Base-by-base conservation (phyloP, 2,888 invertebrate genomes). In the Morpho deidamia region DNA sequence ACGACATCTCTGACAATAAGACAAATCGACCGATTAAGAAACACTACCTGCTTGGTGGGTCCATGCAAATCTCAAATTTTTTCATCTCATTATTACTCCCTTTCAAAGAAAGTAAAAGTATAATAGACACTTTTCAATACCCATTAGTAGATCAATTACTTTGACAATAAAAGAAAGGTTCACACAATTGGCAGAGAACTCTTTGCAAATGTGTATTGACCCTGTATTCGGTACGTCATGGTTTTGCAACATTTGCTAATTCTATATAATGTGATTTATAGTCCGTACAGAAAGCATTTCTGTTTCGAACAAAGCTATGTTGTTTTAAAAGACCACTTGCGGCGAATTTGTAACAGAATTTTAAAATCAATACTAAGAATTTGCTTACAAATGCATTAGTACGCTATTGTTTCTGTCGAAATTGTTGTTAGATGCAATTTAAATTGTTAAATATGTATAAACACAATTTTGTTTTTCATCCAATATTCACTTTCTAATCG, bases 1-100 rank as follows among this genome's bases (percentile, higher is more conserved):
- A 85, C 78, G 81, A 83, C 84, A 78, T 78, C 77, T 78, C 81
- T 72, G 82, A 85, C 83, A 85, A 84, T 81, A 83, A 88, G 87
- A 89, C 89, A 88, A 88, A 89, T 88, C 81, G 83, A 68, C 76
- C 83, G 87, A 87, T 88, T 87, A 86, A 80, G 62, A 78, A 71
- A 72, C 85, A 78, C 84, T 88, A 88, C 88, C 88, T 87, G 84
- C 79, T 68, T 71, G 83, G 85, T 79, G 72, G 86, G 82, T 81
- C 71, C 73, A 82, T 81, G 86, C 83, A 81, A 84, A 85, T 82
- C 71, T 69, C 62, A 60, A 67, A 76, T 71, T 74, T 72, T 71
- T 67, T 69, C 60, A 68, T 74, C 66, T 76, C 77, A 74, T 78
- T 72, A 78, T 77, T 74, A 75, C 74, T 74, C 64, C 64, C 68